These are phyloP conservation scores for Python bivittatus DNA, from an alignment of 2,113 vertebrate species.

Conservation along the genomic window DNA sequence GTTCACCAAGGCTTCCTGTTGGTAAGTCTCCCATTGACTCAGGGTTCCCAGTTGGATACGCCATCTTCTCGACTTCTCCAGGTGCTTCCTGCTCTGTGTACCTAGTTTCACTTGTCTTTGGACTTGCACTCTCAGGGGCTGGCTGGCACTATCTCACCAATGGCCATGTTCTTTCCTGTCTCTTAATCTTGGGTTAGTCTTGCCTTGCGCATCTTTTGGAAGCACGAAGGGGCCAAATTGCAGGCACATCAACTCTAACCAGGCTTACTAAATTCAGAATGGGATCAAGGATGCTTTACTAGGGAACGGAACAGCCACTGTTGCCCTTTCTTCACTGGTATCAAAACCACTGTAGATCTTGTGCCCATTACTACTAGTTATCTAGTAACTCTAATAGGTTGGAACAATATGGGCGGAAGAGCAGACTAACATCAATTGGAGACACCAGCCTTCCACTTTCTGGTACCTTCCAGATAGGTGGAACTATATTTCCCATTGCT, in stretches of 20 bases:
- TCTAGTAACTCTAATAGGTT: neutral
- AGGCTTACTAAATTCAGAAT: neutral
- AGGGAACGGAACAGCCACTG: neutral
- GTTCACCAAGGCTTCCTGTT: neutral
- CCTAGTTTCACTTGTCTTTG: neutral
- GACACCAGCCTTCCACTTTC: neutral
- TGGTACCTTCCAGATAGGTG: neutral
- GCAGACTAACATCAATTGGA: neutral
- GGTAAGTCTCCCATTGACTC: slow-evolving; percentile 1
- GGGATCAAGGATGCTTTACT: neutral
- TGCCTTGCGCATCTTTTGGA: neutral
- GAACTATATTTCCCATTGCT: neutral
- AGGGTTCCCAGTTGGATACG: neutral
- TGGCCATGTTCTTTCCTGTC: neutral
- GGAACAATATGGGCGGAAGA: neutral
- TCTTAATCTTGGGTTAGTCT: neutral
- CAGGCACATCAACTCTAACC: neutral
- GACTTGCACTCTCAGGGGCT: neutral
- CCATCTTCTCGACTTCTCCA: neutral
- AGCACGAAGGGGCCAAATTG: neutral
- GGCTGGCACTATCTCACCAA: neutral
- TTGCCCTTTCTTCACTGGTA: no score
- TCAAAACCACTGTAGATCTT: neutral
- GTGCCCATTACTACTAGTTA: neutral
- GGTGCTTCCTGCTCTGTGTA: neutral